Base-by-base conservation (phyloP, 2,113 vertebrate species). In the Scomber japonicus region DNA sequence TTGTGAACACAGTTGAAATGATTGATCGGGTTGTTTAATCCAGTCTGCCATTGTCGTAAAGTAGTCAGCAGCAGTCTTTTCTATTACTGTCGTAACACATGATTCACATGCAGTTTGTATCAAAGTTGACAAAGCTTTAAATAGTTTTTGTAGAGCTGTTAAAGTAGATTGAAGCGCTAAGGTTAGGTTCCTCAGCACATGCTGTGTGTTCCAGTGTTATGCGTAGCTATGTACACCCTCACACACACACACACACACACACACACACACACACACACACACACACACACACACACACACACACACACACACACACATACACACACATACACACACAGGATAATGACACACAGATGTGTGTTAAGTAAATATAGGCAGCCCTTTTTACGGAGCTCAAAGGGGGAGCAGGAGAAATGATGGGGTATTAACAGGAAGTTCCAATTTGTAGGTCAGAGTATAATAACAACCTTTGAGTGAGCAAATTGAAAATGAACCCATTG, bases 401-500 rank as follows among this genome's bases (percentile, higher is more conserved):
- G 84, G 86, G 85, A 71, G 77, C 73, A 27, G 80, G 79, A 90
- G 80, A 89, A 87, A 90, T 90, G 79, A 89, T 61, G 80, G 89
- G 88, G 83, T 91, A 88, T 91, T 88, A 92, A 85, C 91, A 92
- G 93, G 92, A 94, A 92, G 92, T 93, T 67, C 86, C 90, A 89
- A 91, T 92, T 93, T 94, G 92, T 93, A 93, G 92, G 89, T 93
- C 91, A 83, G 89, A 91, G 91, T 88, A 92, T 91, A 92, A 93
- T 89, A 92, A 92, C 92, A 86, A 91, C 81, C 89, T 93, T 89
- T 90, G 88, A 94, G 90, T 83, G 88, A 89, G 86, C 90, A 87
- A 91, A 93, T 91, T 91, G 92, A 94, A 92, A 92, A 90, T 88
- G 90, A 90, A 89, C 66, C 89, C 82, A 84, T 89, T 90, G 93